phyloP scores from a whole-genome alignment of 1,140 invertebrate genomes.

The Papilio xuthus region DNA sequence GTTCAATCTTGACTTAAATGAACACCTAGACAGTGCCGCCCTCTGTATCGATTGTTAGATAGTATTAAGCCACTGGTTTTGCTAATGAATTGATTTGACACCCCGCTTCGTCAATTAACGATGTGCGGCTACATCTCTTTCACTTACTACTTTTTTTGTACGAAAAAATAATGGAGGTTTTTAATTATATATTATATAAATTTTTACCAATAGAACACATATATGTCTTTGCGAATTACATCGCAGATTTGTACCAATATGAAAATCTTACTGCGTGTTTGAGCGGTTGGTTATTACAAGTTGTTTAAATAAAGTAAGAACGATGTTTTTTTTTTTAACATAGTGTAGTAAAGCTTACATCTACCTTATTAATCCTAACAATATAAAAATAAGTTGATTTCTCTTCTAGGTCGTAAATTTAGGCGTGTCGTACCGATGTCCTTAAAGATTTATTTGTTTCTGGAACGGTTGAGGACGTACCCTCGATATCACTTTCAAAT shows the following conservation, averaged over 20 bases:
- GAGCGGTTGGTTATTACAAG: no score
- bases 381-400: conserved; percentile 26
- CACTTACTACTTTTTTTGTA: neutral
- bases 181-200: neutral
- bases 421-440: conserved; percentile 26
- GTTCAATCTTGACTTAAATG: conserved; percentile 76
- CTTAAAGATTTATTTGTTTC: conserved; percentile 37
- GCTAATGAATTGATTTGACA: conserved; percentile 76
- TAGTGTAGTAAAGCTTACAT: neutral
- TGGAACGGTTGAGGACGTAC: conserved; percentile 21
- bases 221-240: neutral
- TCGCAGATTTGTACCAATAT: no score
- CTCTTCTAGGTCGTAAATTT: conserved; percentile 31
- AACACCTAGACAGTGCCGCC: conserved; percentile 62
- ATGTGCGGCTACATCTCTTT: conserved; percentile 46
- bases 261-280: no score
- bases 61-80: conserved; percentile 63
- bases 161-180: neutral
- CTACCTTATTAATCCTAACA: neutral
- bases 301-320: neutral
- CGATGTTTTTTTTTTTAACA: neutral
- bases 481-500: conserved; percentile 44
- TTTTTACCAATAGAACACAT: neutral
- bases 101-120: conserved; percentile 55
- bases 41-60: conserved; percentile 67